Evolutionary conservation across 2,888 invertebrate species (phyloP).

Genomic region (Cheilosia vulpina): DNA sequence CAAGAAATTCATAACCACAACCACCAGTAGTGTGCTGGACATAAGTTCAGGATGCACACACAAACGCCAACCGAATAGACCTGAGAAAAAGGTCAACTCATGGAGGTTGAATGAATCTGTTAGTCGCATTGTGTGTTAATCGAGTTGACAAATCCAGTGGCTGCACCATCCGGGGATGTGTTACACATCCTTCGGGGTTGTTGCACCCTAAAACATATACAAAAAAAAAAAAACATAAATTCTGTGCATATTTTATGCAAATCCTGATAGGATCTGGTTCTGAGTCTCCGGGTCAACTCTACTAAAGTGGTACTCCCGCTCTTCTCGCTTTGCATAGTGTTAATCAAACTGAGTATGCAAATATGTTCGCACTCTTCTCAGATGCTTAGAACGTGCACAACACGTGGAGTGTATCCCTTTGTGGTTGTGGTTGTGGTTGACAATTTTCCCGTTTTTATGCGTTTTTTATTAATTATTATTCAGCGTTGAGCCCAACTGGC

Average conservation of each 20-base stretch:
- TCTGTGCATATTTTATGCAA: conserved; percentile 69
- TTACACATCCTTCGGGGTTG: conserved; percentile 57
- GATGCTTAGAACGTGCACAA: neutral
- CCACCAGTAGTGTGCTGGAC: conserved; percentile 8
- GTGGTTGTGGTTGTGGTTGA: conserved; percentile 44
- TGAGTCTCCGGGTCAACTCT: conserved; percentile 53
- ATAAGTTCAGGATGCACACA: neutral
- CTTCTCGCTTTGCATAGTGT: conserved; percentile 10
- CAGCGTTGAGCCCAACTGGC: conserved; percentile 56
- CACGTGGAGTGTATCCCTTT: conserved; percentile 32
- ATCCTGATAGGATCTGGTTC: conserved; percentile 26
- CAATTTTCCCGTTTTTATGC: conserved; percentile 57
- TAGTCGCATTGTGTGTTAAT: conserved; percentile 65
- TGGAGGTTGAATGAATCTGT: conserved; percentile 64
- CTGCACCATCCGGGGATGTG: conserved; percentile 10
- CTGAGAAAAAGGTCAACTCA: conserved; percentile 51
- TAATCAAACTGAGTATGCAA: conserved; percentile 73
- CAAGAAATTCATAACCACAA: conserved; percentile 6
- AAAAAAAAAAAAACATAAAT: conserved; percentile 21
- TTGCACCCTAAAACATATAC: conserved; percentile 25
- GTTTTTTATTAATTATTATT: conserved; percentile 65
- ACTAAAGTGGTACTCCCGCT: conserved; percentile 22
- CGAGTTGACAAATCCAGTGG: conserved; percentile 59
- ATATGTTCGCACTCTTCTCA: conserved; percentile 66
- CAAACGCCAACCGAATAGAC: conserved; percentile 1